A percentile compares a stretch with the other conserved stretches of the same genome.
Conservation (phyloP, 2,888 invertebrate genomes). For the Papilio elwesi region DNA sequence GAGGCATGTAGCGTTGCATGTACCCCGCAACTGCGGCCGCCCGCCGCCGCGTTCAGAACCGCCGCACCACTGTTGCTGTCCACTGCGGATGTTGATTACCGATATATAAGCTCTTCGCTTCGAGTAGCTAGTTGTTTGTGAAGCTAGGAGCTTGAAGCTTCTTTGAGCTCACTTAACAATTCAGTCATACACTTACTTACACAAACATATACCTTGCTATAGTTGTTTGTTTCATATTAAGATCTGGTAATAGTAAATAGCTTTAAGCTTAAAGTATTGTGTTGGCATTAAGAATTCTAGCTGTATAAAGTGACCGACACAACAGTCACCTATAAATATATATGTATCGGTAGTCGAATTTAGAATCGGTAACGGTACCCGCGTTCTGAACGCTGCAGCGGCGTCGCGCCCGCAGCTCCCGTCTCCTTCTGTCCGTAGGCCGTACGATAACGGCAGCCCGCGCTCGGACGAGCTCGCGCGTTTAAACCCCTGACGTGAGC, state of each 20-base stretch:
- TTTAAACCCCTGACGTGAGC: conserved; percentile 82
- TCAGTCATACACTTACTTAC: conserved; percentile 5
- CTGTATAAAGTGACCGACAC: conserved; percentile 14
- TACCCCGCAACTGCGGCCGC: conserved; percentile 70
- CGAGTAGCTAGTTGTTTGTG: conserved; percentile 15
- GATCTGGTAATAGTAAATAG: neutral
- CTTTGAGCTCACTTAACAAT: neutral
- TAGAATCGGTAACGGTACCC: neutral
- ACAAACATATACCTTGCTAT: neutral
- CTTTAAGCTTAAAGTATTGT: neutral
- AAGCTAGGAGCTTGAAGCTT: conserved; percentile 11
- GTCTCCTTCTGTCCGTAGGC: conserved; percentile 84
- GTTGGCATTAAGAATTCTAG: neutral
- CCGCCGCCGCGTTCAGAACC: conserved; percentile 67
- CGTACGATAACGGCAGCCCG: conserved; percentile 83
- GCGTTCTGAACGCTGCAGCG: conserved; percentile 66
- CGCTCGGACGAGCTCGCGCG: conserved; percentile 83
- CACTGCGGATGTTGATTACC: neutral
- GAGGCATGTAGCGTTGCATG: conserved; percentile 81
- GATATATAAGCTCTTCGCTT: conserved; percentile 11
- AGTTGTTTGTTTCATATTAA: neutral
- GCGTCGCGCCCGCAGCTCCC: conserved; percentile 80
- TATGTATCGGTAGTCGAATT: conserved; percentile 5
- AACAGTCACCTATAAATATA: conserved; percentile 18
- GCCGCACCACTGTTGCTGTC: conserved; percentile 42